Percentiles rank a stretch among this genome's conserved stretches.
Conservation (phyloP, 37 sponge, comb jelly and placozoan species). For the Crambe crambe region DNA sequence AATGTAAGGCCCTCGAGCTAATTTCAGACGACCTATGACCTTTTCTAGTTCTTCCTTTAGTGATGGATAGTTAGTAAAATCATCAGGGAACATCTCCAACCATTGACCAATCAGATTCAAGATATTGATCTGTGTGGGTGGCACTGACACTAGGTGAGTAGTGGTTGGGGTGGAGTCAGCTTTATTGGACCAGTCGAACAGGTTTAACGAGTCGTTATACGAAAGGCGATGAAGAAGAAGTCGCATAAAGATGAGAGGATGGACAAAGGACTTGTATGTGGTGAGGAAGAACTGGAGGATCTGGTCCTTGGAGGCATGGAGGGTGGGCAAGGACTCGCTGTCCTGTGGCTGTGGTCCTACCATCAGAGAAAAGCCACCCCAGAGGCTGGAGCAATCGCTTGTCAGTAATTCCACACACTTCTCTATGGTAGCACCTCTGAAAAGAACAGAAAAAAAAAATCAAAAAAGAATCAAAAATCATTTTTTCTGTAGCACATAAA, state of each 20-base stretch:
- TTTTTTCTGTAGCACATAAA: no score
- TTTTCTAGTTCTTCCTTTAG: constrained; percentile 5
- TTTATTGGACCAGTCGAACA: constrained; percentile 36
- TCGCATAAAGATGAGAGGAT: constrained; percentile 79
- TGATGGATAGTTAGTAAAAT: constrained; percentile 36
- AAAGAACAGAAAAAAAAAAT: no score
- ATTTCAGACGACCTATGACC: constrained; percentile 29
- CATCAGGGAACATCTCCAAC: constrained; percentile 52
- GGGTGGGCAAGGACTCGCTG: background rate
- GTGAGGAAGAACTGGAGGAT: constrained; percentile 78
- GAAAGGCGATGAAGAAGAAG: constrained; percentile 78
- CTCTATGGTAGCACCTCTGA: constrained; percentile 81
- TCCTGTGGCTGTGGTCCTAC: constrained; percentile 33
- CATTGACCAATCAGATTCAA: constrained; percentile 64
- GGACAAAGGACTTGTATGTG: constrained; percentile 72
- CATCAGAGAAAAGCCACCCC: constrained; percentile 60
- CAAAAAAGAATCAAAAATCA: no score
- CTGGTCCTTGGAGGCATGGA: constrained; percentile 67
- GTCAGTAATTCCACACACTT: constrained; percentile 68
- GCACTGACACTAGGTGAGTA: background rate
- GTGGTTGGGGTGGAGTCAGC: background rate
- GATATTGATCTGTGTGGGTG: constrained; percentile 17
- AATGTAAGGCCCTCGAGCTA: constrained; percentile 54
- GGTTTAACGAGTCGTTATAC: constrained; percentile 10
- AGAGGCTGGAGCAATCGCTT: constrained; percentile 30